A percentile compares a stretch with the other conserved stretches of the same genome.
Conservation (phyloP, 2,113 vertebrate species). For the Platysternon megacephalum region DNA sequence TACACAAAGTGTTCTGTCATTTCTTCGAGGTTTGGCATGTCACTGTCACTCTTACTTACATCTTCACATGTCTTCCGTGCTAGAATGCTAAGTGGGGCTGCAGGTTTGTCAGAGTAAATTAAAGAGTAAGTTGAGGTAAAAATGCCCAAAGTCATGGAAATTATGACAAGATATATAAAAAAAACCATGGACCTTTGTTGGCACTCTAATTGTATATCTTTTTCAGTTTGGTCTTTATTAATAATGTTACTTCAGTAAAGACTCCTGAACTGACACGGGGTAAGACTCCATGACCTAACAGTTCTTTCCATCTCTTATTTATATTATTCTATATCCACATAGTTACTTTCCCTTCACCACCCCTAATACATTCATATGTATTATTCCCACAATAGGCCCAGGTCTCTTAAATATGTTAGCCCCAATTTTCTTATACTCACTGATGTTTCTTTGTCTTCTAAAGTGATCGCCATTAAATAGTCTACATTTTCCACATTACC, state of each 20-base stretch:
- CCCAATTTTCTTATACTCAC: background rate
- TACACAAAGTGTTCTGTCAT: background rate
- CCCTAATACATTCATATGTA: background rate
- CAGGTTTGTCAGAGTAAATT: background rate
- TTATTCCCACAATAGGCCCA: background rate
- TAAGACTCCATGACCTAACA: fast-evolving
- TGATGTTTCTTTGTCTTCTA: background rate
- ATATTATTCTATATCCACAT: background rate
- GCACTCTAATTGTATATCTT: fast-evolving
- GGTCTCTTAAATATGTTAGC: background rate
- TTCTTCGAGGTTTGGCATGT: background rate
- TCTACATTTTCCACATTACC: background rate
- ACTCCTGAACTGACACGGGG: background rate
- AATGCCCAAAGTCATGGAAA: background rate
- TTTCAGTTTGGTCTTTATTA: fast-evolving
- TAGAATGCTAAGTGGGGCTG: background rate
- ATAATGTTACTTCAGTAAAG: background rate
- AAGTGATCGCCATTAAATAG: background rate
- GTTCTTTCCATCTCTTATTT: background rate
- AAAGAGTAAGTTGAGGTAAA: background rate
- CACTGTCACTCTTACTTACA: background rate
- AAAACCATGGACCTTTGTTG: fast-evolving
- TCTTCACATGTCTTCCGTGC: background rate
- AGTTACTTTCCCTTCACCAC: background rate
- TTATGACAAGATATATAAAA: background rate